Evolutionary conservation across 1,140 invertebrate species (phyloP).

Genomic region (Hetaerina americana): DNA sequence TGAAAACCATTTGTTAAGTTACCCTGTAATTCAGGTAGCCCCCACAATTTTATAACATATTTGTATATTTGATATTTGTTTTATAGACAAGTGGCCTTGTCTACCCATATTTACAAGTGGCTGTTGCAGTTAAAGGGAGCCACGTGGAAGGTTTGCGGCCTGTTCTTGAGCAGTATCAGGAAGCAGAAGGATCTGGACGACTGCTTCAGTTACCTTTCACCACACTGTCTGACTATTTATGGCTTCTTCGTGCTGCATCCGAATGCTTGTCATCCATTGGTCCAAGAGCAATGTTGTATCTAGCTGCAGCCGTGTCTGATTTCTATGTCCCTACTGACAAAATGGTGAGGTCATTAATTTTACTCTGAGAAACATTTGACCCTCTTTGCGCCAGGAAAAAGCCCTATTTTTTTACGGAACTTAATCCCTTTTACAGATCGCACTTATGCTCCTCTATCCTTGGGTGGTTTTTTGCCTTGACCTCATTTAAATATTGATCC

Average conservation of each 20-base stretch:
- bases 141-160: slow-evolving; percentile 51
- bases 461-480: too few species aligned
- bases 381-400: too few species aligned
- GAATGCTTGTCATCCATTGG: slow-evolving; percentile 54
- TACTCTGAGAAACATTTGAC: slow-evolving; percentile 7
- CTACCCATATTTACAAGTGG: slow-evolving; percentile 11
- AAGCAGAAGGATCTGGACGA: slow-evolving; percentile 44
- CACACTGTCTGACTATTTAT: slow-evolving; percentile 85
- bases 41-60: too few species aligned
- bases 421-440: too few species aligned
- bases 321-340: slow-evolving; percentile 90
- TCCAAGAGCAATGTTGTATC: slow-evolving; percentile 65
- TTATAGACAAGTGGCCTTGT: slow-evolving; percentile 12
- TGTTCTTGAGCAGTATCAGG: slow-evolving; percentile 57
- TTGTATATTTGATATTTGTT: background rate
- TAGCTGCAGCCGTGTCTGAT: slow-evolving; percentile 96
- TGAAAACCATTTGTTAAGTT: background rate
- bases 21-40: background rate
- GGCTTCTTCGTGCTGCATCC: slow-evolving; percentile 70
- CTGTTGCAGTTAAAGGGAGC: slow-evolving; percentile 47
- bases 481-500: too few species aligned
- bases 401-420: too few species aligned
- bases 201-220: slow-evolving; percentile 68
- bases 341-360: slow-evolving; percentile 53
- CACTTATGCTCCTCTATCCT: too few species aligned